Conservation (phyloP, 1,140 invertebrate genomes). For the Bombyx mandarina region DNA sequence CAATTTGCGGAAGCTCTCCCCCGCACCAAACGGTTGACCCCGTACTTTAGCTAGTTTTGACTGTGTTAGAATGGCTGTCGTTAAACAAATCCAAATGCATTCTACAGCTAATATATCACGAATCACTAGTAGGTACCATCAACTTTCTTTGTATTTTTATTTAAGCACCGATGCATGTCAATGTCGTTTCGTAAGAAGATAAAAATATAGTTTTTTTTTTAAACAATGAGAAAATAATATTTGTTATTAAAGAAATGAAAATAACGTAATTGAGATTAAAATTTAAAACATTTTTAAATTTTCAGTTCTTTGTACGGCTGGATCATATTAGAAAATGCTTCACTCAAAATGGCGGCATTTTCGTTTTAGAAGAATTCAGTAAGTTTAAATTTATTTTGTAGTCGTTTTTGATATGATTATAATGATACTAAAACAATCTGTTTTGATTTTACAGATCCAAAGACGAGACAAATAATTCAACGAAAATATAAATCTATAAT, state of each 20-base stretch:
- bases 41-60: too few species aligned
- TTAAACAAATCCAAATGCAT: too few species aligned
- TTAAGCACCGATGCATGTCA: neutral
- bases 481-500: conserved; percentile 98
- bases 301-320: conserved; percentile 99
- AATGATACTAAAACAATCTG: neutral
- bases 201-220: too few species aligned
- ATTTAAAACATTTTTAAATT: conserved; percentile 42
- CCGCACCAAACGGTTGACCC: too few species aligned
- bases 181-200: too few species aligned
- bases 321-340: conserved; percentile 99
- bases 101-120: too few species aligned
- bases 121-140: too few species aligned
- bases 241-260: neutral
- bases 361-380: conserved; percentile 99
- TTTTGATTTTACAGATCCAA: conserved; percentile 88
- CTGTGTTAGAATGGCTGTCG: too few species aligned
- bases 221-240: neutral
- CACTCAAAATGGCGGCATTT: conserved; percentile 98
- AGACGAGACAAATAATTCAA: conserved; percentile 95
- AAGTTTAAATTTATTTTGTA: conserved; percentile 71
- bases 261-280: neutral
- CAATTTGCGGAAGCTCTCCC: too few species aligned
- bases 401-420: neutral
- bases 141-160: neutral